These are phyloP conservation scores for Charadrius vociferus DNA, from an alignment of 2,113 vertebrate genomes.

Conservation along the genomic window DNA sequence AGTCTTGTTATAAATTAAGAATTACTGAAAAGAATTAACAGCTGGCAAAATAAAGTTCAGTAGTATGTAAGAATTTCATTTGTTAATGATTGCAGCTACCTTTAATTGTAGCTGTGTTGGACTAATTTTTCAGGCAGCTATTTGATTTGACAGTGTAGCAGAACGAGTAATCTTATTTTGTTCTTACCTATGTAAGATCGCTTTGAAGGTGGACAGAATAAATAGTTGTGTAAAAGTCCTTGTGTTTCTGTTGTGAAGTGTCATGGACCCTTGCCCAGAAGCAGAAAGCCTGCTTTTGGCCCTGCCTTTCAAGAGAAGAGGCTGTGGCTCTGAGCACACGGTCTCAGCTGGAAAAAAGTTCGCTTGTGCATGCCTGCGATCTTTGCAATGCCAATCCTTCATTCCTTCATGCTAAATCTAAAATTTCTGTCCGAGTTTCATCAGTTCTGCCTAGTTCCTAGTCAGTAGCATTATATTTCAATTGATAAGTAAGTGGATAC, in stretches of 20 bases:
- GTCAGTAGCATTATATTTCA: background rate
- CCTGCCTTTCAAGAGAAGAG: background rate
- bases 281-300: background rate
- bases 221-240: background rate
- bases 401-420: background rate
- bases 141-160: background rate
- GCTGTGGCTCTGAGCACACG: fast-evolving
- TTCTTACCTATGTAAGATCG: background rate
- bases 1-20: background rate
- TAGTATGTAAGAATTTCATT: background rate
- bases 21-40: background rate
- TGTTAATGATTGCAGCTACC: background rate
- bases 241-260: background rate
- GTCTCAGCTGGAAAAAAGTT: background rate
- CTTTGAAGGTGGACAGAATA: background rate
- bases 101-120: background rate
- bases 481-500: background rate
- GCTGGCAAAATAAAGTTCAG: background rate
- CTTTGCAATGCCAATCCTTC: background rate
- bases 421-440: background rate
- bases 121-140: background rate
- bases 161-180: background rate
- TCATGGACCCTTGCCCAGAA: background rate
- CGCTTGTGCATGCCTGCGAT: background rate
- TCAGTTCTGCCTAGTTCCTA: background rate